phyloP scores from a whole-genome alignment of 2,113 vertebrate species.

The Mus spicilegus region DNA sequence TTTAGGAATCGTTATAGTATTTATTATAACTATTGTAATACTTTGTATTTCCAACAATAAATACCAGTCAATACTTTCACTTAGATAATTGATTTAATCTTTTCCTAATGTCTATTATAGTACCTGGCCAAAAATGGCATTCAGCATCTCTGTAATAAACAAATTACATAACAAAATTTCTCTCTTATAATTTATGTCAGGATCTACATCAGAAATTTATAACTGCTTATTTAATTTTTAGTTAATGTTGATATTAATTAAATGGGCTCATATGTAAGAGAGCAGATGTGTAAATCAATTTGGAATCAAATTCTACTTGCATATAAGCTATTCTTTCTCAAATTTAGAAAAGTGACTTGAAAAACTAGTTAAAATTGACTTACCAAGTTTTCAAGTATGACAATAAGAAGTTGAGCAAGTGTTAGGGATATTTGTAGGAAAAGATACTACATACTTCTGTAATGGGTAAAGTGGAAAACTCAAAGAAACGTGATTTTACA shows the following conservation, averaged over 20 bases:
- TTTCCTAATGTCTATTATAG: neutral
- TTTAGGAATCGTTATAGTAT: neutral
- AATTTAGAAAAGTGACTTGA: constrained; percentile 51
- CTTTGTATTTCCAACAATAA: neutral
- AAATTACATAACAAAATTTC: neutral
- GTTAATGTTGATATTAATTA: neutral
- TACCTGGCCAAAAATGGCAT: neutral
- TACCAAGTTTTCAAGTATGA: constrained; percentile 4
- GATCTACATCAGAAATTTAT: neutral
- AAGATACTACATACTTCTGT: neutral
- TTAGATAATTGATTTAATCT: neutral
- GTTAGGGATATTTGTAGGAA: neutral
- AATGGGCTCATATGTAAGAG: neutral
- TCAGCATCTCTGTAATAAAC: neutral
- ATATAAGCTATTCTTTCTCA: neutral
- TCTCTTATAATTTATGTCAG: neutral
- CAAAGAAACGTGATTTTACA: constrained; percentile 17
- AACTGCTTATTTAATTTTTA: neutral
- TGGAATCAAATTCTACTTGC: neutral
- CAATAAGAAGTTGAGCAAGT: constrained; percentile 52
- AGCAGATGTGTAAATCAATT: neutral
- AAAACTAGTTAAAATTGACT: constrained; percentile 20
- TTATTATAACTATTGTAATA: neutral
- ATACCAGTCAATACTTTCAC: neutral
- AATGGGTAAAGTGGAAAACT: constrained; percentile 33